Base-by-base conservation (phyloP, 2,113 vertebrate species). In the Calypte anna region DNA sequence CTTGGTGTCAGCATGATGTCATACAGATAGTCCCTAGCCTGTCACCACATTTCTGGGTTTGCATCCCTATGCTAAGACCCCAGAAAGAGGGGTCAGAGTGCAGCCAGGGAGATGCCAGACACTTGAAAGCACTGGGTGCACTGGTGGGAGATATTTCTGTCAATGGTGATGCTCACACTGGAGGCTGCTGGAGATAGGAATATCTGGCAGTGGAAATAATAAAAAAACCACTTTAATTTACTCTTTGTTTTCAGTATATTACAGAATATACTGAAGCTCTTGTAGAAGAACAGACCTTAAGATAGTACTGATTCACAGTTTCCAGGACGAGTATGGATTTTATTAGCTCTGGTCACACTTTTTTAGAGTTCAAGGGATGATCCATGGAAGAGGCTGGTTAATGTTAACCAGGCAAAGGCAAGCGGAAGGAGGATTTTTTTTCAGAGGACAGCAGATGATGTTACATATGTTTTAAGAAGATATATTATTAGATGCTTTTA, bases 301-400 rank as follows among this genome's bases (percentile, higher is more conserved):
- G 0, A 0, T 22, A 36, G 40, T 40, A 68, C 64, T 38, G 33
- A 78, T 57, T 36, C 0, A 0, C 5, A 6, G 6, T 68, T 64
- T 80, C 38, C 21, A n/a, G 25, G 20, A 12, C 54, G 6, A 3
- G 6, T n/a, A 20, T 44, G 28, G 58, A 57, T 88, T 77, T 88
- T 74, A 55, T 64, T 81, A 89, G 10, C 10, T 74, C 31, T 68
- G 6, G 91, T 89, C 36, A 20, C 8, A 25, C 14, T 14, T 7
- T 18, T 25, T 62, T 46, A 33, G 43, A 66, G 14, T 77, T 70
- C 0, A 0, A 64, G 40, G 21, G 31, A 54, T 51, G 11, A 44
- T 36, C 43, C 28, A 3, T 31, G 9, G 30, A 82, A 51, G 18
- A 79, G 25, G 18, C 6, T 44, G 79, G 12, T 15, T 2, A 3